A percentile compares a stretch with the other conserved stretches of the same genome.
phyloP scores from a whole-genome alignment of 2,888 invertebrate genomes.

The Nudaria mundana region DNA sequence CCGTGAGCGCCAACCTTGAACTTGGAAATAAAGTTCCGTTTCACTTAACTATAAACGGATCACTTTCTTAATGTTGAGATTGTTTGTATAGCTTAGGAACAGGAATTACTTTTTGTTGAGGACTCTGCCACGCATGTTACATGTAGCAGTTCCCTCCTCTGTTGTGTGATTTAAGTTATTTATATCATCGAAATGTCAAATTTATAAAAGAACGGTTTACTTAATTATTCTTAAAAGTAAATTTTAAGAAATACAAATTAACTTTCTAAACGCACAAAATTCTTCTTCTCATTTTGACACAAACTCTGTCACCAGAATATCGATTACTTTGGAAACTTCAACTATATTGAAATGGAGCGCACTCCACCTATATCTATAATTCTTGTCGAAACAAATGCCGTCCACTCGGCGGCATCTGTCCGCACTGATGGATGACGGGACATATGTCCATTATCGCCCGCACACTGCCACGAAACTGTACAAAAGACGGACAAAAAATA shows the following conservation, averaged over 20 bases:
- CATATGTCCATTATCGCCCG: constrained; percentile 74
- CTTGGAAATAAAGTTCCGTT: background rate
- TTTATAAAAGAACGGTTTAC: too few species aligned
- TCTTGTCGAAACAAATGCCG: constrained; percentile 54
- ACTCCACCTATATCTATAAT: constrained; percentile 45
- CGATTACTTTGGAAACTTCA: constrained; percentile 28
- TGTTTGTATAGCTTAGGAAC: too few species aligned
- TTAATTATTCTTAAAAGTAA: too few species aligned
- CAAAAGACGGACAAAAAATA: constrained; percentile 52
- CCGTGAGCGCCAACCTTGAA: background rate
- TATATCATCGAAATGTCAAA: too few species aligned
- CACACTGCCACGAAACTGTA: constrained; percentile 43
- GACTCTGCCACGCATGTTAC: too few species aligned
- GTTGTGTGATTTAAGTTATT: too few species aligned
- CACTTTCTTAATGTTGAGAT: too few species aligned
- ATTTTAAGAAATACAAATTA: background rate
- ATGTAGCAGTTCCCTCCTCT: too few species aligned
- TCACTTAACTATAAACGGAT: too few species aligned
- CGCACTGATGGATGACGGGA: constrained; percentile 69
- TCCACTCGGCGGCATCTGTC: constrained; percentile 62
- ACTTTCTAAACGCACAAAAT: background rate
- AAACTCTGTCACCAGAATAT: constrained; percentile 20
- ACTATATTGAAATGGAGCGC: constrained; percentile 46
- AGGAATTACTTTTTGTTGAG: too few species aligned
- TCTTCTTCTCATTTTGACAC: constrained; percentile 3